phyloP scores from a whole-genome alignment of 2,888 invertebrate species.

The Operophtera brumata region DNA sequence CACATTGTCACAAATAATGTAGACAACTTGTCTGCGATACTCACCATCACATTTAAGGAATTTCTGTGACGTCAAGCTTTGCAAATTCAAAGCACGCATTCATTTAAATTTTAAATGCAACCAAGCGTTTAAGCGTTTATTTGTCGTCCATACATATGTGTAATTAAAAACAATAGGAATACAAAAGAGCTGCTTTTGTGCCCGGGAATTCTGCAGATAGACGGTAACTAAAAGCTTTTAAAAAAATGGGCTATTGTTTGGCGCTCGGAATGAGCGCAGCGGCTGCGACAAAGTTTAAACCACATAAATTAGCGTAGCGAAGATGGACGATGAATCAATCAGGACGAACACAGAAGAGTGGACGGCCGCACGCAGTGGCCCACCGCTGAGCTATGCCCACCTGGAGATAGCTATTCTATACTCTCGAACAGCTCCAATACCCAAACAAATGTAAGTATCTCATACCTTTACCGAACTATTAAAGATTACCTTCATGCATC shows the following conservation, averaged over 20 bases:
- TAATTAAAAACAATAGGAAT: conserved; percentile 46
- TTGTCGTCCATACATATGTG: conserved; percentile 37
- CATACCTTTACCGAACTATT: conserved; percentile 12
- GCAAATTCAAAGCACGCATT: conserved; percentile 39
- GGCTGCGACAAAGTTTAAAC: conserved; percentile 60
- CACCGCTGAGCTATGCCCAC: conserved; percentile 37
- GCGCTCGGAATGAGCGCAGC: conserved; percentile 50
- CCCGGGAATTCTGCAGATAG: conserved; percentile 42
- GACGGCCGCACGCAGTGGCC: conserved; percentile 65
- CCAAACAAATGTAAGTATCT: conserved; percentile 19
- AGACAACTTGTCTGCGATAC: conserved; percentile 30
- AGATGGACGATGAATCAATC: conserved; percentile 75
- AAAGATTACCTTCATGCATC: conserved; percentile 6
- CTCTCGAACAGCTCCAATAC: conserved; percentile 9
- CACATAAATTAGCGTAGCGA: conserved; percentile 70
- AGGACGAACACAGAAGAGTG: conserved; percentile 49
- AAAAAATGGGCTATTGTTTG: conserved; percentile 63
- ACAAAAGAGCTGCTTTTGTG: conserved; percentile 44
- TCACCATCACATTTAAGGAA: conserved; percentile 23
- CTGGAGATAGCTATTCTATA: conserved; percentile 21
- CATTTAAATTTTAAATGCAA: conserved; percentile 44
- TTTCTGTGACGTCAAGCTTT: conserved; percentile 25
- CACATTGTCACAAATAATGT: conserved; percentile 21
- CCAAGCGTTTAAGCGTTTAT: conserved; percentile 40
- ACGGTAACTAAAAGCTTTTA: conserved; percentile 51